phyloP scores from a whole-genome alignment of 2,113 vertebrate species.

The Octodon degus region DNA sequence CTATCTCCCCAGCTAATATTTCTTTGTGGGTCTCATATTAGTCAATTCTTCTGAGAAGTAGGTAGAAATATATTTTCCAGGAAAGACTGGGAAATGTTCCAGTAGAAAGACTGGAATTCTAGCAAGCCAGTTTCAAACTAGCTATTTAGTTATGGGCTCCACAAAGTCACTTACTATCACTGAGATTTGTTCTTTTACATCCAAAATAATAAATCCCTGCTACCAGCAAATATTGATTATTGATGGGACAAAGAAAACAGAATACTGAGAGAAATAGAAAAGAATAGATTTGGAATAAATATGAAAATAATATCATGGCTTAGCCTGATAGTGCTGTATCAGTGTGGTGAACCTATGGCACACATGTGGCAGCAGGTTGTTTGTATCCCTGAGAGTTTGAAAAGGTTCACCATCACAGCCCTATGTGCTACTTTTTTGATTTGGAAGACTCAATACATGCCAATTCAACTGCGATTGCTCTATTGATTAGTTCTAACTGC shows the following conservation, averaged over 20 bases:
- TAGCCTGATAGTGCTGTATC: background rate
- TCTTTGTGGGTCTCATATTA: background rate
- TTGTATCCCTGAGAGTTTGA: background rate
- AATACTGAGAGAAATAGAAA: background rate
- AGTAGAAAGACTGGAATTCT: slow-evolving; percentile 16
- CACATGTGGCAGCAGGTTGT: background rate
- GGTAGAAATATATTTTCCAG: slow-evolving; percentile 26
- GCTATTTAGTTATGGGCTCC: background rate
- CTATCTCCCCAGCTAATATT: too few species aligned
- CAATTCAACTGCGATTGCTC: background rate
- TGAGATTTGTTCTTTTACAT: slow-evolving; percentile 10
- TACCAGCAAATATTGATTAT: background rate
- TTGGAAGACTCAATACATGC: background rate
- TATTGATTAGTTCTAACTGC: background rate
- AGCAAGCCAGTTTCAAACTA: background rate
- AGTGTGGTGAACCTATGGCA: background rate
- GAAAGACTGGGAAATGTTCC: background rate
- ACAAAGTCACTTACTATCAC: background rate
- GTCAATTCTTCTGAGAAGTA: slow-evolving; percentile 34
- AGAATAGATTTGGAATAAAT: slow-evolving; percentile 48
- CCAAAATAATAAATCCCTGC: slow-evolving; percentile 29
- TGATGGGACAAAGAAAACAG: slow-evolving; percentile 33
- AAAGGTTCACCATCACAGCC: background rate
- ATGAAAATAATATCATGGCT: slow-evolving; percentile 18
- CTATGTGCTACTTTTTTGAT: background rate